A percentile compares a stretch with the other conserved stretches of the same genome.
Evolutionary conservation across 2,888 invertebrate species (phyloP).

Genomic region (Tipula helvola): DNA sequence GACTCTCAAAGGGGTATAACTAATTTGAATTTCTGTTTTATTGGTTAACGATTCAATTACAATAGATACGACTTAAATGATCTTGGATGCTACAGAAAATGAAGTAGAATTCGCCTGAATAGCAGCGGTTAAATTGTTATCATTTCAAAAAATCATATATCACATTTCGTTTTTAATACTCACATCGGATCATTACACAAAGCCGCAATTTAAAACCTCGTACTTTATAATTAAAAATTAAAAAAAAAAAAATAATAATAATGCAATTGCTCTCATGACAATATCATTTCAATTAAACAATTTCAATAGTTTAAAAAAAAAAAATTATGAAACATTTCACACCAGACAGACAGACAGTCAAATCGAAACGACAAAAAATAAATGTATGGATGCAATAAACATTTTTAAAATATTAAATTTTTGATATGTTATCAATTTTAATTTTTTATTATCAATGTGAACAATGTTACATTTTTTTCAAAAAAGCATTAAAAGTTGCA

Average conservation of each 20-base stretch:
- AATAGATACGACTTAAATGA: no score
- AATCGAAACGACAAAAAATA: neutral
- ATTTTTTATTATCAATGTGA: neutral
- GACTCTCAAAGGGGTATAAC: no score
- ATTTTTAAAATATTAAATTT: neutral
- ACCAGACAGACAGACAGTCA: neutral
- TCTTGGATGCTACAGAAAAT: no score
- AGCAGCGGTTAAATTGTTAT: neutral
- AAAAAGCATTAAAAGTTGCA: no score
- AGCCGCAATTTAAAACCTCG: neutral
- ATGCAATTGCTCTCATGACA: neutral
- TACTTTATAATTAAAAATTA: neutral
- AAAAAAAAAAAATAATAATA: neutral
- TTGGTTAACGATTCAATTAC: no score
- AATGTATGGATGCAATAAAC: neutral
- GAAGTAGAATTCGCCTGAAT: no score
- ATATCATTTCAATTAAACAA: neutral
- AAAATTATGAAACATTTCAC: neutral
- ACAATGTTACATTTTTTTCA: neutral
- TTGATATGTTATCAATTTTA: neutral
- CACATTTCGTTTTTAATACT: neutral
- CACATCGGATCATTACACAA: neutral
- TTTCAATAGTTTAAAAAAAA: neutral
- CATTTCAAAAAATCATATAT: neutral
- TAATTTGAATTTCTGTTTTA: no score